These are phyloP conservation scores for Onychomys arenicola DNA, from an alignment of 2,797 vertebrate species.

Conservation along the genomic window DNA sequence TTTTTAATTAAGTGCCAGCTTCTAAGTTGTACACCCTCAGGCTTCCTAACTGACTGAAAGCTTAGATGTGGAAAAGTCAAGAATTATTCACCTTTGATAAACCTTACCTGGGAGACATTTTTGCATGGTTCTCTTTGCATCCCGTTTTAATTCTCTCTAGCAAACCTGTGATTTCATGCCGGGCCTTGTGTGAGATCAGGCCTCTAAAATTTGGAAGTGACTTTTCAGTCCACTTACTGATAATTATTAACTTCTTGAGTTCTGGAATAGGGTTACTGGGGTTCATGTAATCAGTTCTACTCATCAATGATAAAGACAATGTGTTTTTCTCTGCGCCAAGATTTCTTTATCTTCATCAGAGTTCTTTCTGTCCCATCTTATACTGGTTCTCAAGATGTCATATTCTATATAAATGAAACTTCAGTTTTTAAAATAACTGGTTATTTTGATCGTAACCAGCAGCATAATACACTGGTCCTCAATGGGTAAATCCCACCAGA, in stretches of 20 bases:
- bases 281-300: not conserved
- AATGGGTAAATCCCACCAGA: not conserved
- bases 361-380: not conserved
- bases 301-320: not conserved
- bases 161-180: not conserved
- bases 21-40: not conserved
- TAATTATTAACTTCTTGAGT: not conserved
- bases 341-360: not conserved
- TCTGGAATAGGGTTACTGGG: not conserved
- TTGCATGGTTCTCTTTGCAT: not conserved
- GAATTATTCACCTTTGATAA: not conserved
- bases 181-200: not conserved
- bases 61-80: constrained; percentile 45
- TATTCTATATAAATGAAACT: not conserved
- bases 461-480: not conserved
- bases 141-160: not conserved
- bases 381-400: constrained; percentile 9
- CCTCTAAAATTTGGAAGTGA: constrained; percentile 34
- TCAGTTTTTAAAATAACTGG: not conserved
- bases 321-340: not conserved
- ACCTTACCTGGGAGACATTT: not conserved
- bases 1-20: constrained; percentile 16
- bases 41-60: constrained; percentile 11
- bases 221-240: constrained; percentile 17
- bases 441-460: not conserved